Conservation (phyloP, 2,888 invertebrate genomes). For the Carabus problematicus region DNA sequence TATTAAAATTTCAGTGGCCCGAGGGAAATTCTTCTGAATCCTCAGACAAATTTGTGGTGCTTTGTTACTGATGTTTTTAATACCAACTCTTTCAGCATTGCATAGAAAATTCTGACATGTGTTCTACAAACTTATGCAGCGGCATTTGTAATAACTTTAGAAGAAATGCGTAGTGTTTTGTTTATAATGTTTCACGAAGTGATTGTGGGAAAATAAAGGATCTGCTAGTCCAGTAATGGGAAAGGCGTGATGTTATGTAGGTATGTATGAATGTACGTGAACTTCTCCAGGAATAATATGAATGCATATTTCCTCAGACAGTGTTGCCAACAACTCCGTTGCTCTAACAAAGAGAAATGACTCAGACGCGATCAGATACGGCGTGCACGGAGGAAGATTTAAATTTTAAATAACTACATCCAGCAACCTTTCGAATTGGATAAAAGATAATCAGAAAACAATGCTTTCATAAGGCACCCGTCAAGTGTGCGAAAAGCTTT, state of each 20-base stretch:
- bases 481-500: constrained; percentile 24
- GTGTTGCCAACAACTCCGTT: background rate
- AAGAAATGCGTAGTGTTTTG: too few species aligned
- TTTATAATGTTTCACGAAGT: too few species aligned
- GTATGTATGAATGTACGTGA: too few species aligned
- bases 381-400: constrained; percentile 17
- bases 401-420: constrained; percentile 30
- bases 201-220: too few species aligned
- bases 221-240: too few species aligned
- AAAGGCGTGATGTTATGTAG: too few species aligned
- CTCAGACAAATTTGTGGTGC: constrained; percentile 32
- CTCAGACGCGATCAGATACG: too few species aligned
- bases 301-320: too few species aligned
- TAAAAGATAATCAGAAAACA: constrained; percentile 20
- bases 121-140: too few species aligned
- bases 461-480: background rate
- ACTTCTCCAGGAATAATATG: too few species aligned
- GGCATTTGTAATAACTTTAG: too few species aligned
- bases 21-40: constrained; percentile 28
- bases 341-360: too few species aligned
- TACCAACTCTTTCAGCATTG: constrained; percentile 27
- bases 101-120: background rate
- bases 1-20: constrained; percentile 38
- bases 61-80: constrained; percentile 36
- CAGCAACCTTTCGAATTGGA: constrained; percentile 4